Evolutionary conservation across 2,113 vertebrate species (phyloP).

Genomic region (Dipodomys ordii): DNA sequence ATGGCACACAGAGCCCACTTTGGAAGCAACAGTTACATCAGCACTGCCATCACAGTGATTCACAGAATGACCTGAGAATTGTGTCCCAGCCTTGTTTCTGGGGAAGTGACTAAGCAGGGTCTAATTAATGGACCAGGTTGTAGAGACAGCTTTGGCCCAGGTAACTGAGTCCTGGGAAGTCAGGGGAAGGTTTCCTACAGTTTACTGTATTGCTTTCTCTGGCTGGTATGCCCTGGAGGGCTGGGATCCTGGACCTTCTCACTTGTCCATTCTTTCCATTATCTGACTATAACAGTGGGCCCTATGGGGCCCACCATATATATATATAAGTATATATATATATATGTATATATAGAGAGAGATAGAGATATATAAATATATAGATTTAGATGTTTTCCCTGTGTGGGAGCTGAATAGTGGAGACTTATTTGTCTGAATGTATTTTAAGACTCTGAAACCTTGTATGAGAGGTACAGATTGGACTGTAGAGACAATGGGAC

Average conservation of each 20-base stretch:
- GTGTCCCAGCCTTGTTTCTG: not conserved
- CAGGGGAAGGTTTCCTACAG: not conserved
- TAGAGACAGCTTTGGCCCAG: not conserved
- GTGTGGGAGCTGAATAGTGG: not conserved
- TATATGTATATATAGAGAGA: no score
- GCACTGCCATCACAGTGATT: not conserved
- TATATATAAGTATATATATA: no score
- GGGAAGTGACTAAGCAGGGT: not conserved
- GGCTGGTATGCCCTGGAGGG: not conserved
- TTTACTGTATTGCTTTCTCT: not conserved
- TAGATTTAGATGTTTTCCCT: constrained; percentile 27
- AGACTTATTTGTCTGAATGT: constrained; percentile 68
- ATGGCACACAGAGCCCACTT: no score
- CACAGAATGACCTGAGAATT: not conserved
- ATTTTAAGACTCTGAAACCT: constrained; percentile 44
- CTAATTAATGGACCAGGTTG: not conserved
- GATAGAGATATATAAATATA: not conserved
- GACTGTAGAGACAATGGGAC: constrained; percentile 28
- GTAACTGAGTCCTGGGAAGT: not conserved
- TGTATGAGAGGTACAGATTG: constrained; percentile 46
- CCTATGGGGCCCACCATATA: not conserved
- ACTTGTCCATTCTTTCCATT: not conserved
- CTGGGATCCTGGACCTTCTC: not conserved
- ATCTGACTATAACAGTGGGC: not conserved
- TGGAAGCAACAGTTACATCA: not conserved